Evolutionary conservation across 2,888 invertebrate species (phyloP), one percentile per base, ranked within the genome.

Genomic region (Hyalella azteca): DNA sequence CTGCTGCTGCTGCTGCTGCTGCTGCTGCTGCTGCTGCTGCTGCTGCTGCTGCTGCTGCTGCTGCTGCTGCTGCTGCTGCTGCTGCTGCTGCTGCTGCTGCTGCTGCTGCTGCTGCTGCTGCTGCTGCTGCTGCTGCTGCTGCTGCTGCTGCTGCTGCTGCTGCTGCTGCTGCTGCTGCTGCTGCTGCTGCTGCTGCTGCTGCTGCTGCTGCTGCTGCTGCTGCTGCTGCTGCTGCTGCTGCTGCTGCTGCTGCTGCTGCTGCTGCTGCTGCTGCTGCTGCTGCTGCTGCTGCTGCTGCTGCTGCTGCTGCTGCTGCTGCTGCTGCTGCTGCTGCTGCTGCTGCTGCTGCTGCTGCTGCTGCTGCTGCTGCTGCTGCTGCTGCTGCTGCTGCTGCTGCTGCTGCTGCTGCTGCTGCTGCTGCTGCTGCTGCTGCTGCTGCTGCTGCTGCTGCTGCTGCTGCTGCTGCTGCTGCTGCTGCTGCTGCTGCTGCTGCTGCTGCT

Each of bases 11-110:
- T 41, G 26, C 76, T 45, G 3, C 5, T 13, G 45, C 11, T 76
- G 22, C 45, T 48, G 48, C 3, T 48, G 29, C 29, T n/a, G 29
- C 0, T 13, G 26, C 19, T 48, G 48, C 4, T 48, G 48, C 29
- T 59, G n/a, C 29, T 54, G 36, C 22, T 78, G n/a, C 3, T 78
- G 9, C 50, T 1, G 15, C 50, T 36, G 32, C 50, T 59, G 19
- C 50, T 50, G 36, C 59, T 32, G 36, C 50, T n/a, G 19, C 54
- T 59, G 36, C 36, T 59, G 36, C 59, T 78, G n/a, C 54, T 50
- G 39, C 54, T 78, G 39, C 78, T 50, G 7, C 50, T 5, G 7
- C n/a, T 50, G 50, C 22, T 45, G 50, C 50, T 7, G 49, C 49
- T 49, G 7, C 7, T 13, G 15, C 3, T 13, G 49, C 13, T 15